Evolutionary conservation across 2,888 invertebrate genomes (phyloP), one percentile per base, ranked within the genome.

Genomic region (Panorpa germanica): DNA sequence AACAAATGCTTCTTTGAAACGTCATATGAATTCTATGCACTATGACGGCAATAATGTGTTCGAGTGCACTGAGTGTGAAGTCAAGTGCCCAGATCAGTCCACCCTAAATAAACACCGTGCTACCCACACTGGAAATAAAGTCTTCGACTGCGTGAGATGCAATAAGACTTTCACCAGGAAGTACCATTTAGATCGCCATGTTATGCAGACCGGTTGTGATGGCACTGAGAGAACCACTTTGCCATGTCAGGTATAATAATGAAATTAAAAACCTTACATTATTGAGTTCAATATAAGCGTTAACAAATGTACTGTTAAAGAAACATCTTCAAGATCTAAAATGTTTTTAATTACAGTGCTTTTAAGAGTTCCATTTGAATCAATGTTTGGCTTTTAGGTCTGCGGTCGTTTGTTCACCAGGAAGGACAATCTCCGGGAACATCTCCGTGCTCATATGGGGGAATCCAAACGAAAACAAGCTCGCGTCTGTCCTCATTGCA

Each of bases 111-210:
- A 70, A 23, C 85, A 85, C 46, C 62, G 71, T 41, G 62, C 65
- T 35, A 65, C 70, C 20, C 69, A 72, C 41, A 74, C 69, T 26
- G 53, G 64, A 33, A 53, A 55, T 19, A 66, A 67, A 40, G 61
- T 62, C 1, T 73, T 61, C 42, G 59, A 61, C 15, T 83, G 82
- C 48, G 59, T 62, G 18, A 57, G 64, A 32, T 83, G 82, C 44
- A 60, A 65, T 16, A 70, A 69, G 40, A 65, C 66, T 36, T 83
- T 83, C 49, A 76, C 73, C 2, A 58, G 82, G 33, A 71, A 70
- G 35, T 75, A 78, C 40, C 81, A 83, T 52, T 61, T 83, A 23
- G 57, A 73, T 36, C 55, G 76, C 11, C 77, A 78, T 43, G 58
- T 73, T 45, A 50, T 61, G 22, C 72, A 73, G 42, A 70, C 65